phyloP scores from a whole-genome alignment of 92 coral and sea anemone genomes.

The Ricordea florida region DNA sequence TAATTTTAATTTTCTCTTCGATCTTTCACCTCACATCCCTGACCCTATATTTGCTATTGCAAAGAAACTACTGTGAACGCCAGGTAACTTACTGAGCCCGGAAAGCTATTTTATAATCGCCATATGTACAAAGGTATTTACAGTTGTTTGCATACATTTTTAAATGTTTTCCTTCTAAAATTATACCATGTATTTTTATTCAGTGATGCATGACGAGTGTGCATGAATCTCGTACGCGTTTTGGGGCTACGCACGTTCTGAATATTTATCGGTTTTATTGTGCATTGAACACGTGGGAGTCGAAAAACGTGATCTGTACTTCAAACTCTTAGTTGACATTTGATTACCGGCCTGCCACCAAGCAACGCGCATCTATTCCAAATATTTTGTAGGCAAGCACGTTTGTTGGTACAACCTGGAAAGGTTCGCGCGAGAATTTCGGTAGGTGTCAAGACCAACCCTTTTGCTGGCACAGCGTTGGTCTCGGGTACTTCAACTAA shows the following conservation, averaged over 20 bases:
- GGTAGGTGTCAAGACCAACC: neutral
- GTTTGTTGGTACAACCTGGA: neutral
- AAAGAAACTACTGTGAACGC: no score
- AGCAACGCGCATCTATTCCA: neutral
- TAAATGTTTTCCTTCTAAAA: neutral
- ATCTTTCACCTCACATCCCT: no score
- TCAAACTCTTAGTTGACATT: neutral
- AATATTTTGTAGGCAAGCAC: neutral
- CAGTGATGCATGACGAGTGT: neutral
- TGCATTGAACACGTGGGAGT: neutral
- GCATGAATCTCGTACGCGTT: neutral
- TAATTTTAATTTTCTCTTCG: no score
- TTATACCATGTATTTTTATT: neutral
- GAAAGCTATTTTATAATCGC: no score
- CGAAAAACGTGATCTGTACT: neutral
- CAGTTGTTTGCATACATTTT: neutral
- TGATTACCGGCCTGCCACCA: neutral
- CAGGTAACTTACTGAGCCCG: no score
- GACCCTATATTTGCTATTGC: no score
- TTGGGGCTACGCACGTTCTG: neutral
- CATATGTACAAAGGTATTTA: no score
- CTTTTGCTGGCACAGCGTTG: neutral
- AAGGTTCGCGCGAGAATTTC: neutral
- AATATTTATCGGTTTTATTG: neutral
- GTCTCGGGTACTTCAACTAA: neutral